A percentile compares a stretch with the other conserved stretches of the same genome.
These are phyloP conservation scores for Verasper variegatus DNA, from an alignment of 2,113 vertebrate genomes.

Conservation along the genomic window DNA sequence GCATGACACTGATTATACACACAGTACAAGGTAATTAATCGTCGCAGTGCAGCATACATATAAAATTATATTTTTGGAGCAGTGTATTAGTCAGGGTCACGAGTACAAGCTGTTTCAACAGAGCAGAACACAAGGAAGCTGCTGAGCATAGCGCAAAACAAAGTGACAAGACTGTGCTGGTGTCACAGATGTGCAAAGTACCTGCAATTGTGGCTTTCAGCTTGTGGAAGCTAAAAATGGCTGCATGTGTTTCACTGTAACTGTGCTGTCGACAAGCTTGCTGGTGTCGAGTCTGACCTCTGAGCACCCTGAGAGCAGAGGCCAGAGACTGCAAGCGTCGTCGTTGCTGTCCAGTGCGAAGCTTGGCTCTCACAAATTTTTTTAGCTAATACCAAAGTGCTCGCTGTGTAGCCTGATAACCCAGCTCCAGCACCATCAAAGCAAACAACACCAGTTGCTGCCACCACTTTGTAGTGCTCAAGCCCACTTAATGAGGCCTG, in stretches of 20 bases:
- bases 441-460: slow-evolving; percentile 19
- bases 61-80: background rate
- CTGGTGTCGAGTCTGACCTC: slow-evolving; percentile 17
- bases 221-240: background rate
- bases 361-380: background rate
- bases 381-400: slow-evolving; percentile 13
- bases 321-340: slow-evolving; percentile 1
- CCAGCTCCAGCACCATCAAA: slow-evolving; percentile 20
- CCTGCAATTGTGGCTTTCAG: background rate
- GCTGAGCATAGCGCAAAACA: background rate
- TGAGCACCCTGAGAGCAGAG: slow-evolving; percentile 11
- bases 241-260: background rate
- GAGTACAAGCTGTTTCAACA: background rate
- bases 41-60: background rate
- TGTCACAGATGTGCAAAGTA: slow-evolving; percentile 20
- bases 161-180: background rate
- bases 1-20: background rate
- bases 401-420: slow-evolving; percentile 15
- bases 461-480: slow-evolving; percentile 17
- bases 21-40: background rate
- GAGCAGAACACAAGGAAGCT: background rate
- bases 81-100: background rate
- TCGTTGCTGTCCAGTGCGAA: background rate
- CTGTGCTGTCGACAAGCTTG: background rate
- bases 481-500: slow-evolving; percentile 32